Base-by-base conservation (phyloP, 2,888 invertebrate species). In the Pyrrhosoma nymphula region DNA sequence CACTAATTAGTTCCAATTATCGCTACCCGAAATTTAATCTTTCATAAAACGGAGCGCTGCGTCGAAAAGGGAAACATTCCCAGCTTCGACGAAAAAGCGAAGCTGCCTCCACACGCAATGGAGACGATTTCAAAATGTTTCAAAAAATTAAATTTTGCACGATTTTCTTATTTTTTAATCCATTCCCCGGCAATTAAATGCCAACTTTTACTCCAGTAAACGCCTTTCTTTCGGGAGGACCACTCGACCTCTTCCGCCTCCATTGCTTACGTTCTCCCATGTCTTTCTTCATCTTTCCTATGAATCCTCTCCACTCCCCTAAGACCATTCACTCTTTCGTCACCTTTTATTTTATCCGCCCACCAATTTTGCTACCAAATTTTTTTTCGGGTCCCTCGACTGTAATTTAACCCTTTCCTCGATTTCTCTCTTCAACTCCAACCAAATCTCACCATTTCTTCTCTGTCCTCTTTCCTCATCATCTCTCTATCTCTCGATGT, bases 361-460 rank as follows among this genome's bases (percentile, higher is more conserved):
- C 35, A 26, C 30, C 82, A 82, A 82, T 35, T 82, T 82, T 18
- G 35, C 1, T 16, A 12, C 35, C 35, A 14, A 23, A 69, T 69
- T 69, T 82, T 82, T 82, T 82, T 82, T 26, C n/a, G 1, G 82
- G 82, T 82, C 82, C 35, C 82, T 35, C 35, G 35, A 35, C 82
- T 35, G 82, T 82, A 35, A 82, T 82, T 82, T 35, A 82, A 82
- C 82, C 82, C 82, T 82, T 47, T 82, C 82, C 82, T 18, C 30
- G 82, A n/a, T 82, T 89, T 89, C 89, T n/a, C 23, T 26, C n/a
- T n/a, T 18, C 35, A 16, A 20, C 20, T 60, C 60, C 60, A 60
- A 60, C 39, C 39, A 56, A 89, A 89, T 89, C 89, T 26, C 26
- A 56, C 47, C n/a, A 47, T 89, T 56, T 89, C 89, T 56, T 26